Evolutionary conservation across 2,113 vertebrate genomes (phyloP), one percentile per base, ranked within the genome.

Genomic region (Toxotes chatareus): DNA sequence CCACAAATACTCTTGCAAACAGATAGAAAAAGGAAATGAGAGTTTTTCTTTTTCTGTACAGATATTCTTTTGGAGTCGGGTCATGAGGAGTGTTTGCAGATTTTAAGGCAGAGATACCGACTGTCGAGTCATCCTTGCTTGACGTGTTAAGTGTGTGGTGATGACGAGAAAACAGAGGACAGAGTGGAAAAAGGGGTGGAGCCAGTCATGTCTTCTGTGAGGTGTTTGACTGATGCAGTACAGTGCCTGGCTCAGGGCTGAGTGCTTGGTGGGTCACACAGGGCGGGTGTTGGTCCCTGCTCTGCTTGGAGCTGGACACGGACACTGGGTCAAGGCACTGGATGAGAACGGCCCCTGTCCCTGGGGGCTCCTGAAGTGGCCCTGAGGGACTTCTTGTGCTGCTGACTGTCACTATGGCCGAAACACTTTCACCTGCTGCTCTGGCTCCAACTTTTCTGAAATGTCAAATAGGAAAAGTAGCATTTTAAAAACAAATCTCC

Each of bases 291-390:
- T 92, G 80, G 93, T 93, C 94, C 91, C 91, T 87, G 91, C 86
- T 89, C 86, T 84, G 79, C 87, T 83, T 66, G 92, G 82, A 91
- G 83, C 91, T 86, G 84, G 95, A 95, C 96, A 95, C 93, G 68
- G 89, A 91, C 95, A 93, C 96, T 96, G 95, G 93, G 95, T 96
- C 96, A 99, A 99, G 98, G 98, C 97, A 99, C 97, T 97, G 94
- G 93, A 94, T 96, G 96, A 96, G 95, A 95, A 92, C 95, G 95
- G 95, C 91, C 96, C 89, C 95, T n/a, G 67, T 79, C 86, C 86
- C 75, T 23, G 87, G 88, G 96, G 83, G 27, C 27, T 79, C 85
- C 79, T 96, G 82, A 67, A 46, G 69, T 79, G 76, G 85, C 85
- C 90, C 84, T 80, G 82, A 87, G 82, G 84, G 89, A 88, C 88